Percentiles rank a stretch among this genome's conserved stretches.
Conservation (phyloP, 2,888 invertebrate genomes). For the Lumbricus terrestris region DNA sequence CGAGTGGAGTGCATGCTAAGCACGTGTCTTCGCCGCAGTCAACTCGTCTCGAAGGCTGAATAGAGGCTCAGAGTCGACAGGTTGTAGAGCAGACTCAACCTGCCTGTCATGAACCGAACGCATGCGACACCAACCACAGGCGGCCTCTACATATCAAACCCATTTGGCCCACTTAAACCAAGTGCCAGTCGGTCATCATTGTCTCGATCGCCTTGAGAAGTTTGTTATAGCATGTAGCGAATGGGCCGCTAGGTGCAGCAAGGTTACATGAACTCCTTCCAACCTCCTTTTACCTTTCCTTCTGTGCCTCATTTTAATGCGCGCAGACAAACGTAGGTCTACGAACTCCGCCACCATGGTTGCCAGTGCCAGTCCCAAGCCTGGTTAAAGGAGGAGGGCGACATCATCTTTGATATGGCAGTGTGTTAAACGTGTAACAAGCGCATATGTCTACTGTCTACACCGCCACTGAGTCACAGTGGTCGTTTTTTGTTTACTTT, state of each 20-base stretch:
- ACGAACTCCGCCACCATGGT: no score
- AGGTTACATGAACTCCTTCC: not conserved
- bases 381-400: no score
- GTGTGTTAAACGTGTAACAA: no score
- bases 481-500: not conserved
- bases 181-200: not conserved
- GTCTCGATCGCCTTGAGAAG: not conserved
- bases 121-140: not conserved
- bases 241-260: not conserved
- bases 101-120: not conserved
- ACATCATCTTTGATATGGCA: no score
- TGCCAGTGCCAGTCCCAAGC: no score
- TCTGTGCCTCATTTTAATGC: not conserved
- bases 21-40: not conserved
- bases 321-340: not conserved
- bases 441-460: no score
- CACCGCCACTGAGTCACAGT: no score
- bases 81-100: not conserved
- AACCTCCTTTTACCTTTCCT: not conserved
- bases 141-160: not conserved
- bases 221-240: not conserved
- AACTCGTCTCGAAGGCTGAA: not conserved
- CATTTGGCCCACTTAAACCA: not conserved
- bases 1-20: not conserved
- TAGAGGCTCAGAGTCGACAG: not conserved